Conservation (phyloP, 1,140 invertebrate genomes). For the Tribolium madens region DNA sequence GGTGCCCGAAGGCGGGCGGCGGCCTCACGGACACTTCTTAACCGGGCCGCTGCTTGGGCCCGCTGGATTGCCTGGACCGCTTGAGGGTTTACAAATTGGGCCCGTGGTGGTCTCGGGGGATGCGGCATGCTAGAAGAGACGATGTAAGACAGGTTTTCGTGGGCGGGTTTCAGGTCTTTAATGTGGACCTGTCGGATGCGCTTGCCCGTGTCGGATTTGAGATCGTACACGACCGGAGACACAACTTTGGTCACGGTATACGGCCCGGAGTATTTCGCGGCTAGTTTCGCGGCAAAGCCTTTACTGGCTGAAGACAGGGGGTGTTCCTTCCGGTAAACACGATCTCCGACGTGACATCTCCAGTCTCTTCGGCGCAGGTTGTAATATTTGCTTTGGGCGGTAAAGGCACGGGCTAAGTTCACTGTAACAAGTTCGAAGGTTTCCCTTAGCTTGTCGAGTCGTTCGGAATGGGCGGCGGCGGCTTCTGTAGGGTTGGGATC, state of each 20-base stretch:
- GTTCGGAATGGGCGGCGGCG: not conserved
- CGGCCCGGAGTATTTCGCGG: constrained; percentile 52
- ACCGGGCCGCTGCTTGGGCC: too few relatives aligned
- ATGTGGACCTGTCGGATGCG: not conserved
- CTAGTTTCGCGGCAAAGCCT: constrained; percentile 36
- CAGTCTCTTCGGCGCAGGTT: constrained; percentile 44
- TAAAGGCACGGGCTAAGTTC: constrained; percentile 38
- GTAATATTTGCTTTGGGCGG: constrained; percentile 40
- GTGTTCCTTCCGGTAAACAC: constrained; percentile 46
- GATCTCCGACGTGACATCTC: constrained; percentile 32
- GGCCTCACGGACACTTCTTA: too few relatives aligned
- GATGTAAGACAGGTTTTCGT: too few relatives aligned
- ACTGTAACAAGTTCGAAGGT: constrained; percentile 29
- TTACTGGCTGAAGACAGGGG: constrained; percentile 38
- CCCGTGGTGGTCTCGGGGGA: too few relatives aligned
- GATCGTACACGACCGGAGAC: constrained; percentile 33
- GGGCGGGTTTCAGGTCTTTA: constrained; percentile 17
- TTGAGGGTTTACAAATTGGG: too few relatives aligned
- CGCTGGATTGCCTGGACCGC: too few relatives aligned
- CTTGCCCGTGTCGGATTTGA: not conserved
- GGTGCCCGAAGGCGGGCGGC: too few relatives aligned
- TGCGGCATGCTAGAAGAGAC: too few relatives aligned
- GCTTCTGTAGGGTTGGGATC: not conserved
- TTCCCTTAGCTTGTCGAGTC: not conserved
- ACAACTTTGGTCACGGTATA: constrained; percentile 33